Percentiles rank a stretch among this genome's conserved stretches.
Evolutionary conservation across 2,888 invertebrate genomes (phyloP).

Genomic region (Dendrolimus pini): DNA sequence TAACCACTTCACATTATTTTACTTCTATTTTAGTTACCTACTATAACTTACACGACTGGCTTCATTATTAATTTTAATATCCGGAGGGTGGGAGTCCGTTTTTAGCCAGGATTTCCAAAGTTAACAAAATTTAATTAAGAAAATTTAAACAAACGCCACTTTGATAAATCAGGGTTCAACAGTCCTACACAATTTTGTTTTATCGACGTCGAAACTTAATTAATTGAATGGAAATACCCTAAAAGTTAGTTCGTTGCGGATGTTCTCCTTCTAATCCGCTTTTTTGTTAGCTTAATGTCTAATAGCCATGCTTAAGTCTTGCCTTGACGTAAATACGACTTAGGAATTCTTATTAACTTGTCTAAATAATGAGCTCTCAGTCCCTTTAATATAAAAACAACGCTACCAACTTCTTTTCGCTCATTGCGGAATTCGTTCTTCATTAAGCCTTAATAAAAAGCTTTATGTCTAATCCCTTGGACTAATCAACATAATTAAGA

Average conservation of each 20-base stretch:
- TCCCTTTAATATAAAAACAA: background rate
- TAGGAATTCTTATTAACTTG: constrained; percentile 62
- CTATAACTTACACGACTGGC: too few relatives aligned
- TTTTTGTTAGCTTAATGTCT: constrained; percentile 49
- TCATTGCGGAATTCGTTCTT: background rate
- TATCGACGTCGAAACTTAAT: constrained; percentile 8
- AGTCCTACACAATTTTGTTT: constrained; percentile 1
- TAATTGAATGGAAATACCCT: constrained; percentile 11
- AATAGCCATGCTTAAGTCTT: constrained; percentile 40
- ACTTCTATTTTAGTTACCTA: background rate
- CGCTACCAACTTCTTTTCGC: background rate
- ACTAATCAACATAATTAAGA: background rate
- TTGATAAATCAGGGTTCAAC: constrained; percentile 3
- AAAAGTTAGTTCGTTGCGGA: constrained; percentile 25
- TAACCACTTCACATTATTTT: too few relatives aligned
- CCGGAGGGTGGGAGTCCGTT: background rate
- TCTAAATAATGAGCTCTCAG: constrained; percentile 50
- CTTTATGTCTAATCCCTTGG: background rate
- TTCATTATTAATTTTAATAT: background rate
- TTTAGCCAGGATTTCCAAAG: background rate
- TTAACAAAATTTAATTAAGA: constrained; percentile 1
- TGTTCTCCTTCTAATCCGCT: constrained; percentile 41
- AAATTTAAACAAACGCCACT: constrained; percentile 6
- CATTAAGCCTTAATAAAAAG: background rate
- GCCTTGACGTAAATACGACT: constrained; percentile 62